Evolutionary conservation across 1,140 invertebrate species (phyloP), one percentile per base, ranked within the genome.

Genomic region (Bombus huntii): DNA sequence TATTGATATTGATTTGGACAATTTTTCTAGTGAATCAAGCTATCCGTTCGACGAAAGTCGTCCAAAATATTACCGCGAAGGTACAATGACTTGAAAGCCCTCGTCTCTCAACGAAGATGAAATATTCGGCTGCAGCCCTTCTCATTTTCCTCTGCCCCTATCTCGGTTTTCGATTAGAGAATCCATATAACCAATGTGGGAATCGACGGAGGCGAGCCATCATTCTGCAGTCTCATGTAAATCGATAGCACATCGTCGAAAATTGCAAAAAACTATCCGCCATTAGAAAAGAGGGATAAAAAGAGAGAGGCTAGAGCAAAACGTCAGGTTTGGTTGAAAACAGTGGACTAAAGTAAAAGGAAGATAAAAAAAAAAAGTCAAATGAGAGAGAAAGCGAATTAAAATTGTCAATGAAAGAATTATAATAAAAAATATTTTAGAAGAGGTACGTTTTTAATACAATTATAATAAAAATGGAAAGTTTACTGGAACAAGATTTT

Each of bases 221-320:
- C 34, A 37, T 82, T 75, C 72, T 75, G 84, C 71, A 34, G 71
- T 73, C 79, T 81, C 79, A 82, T 86, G 59, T 82, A 82, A 82
- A 86, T 86, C 79, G 79, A 86, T 66, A 57, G 59, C 62, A 22
- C 59, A 66, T 42, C 57, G 22, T 57, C 37, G 72, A 85, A 86
- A 86, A 82, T 86, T 85, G 59, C 71, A 34, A 68, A 81, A 42
- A 81, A n/a, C 31, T 25, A 22, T 22, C 1, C 25, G 53, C 2
- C 53, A 25, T 79, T 62, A n/a, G 4, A 42, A 77, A 77, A 77
- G 42, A 31, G 31, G 1, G 47, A 31, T 15, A 25, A 15, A 1
- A 31, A 34, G 53, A 39, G 22, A n/a, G 57, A 44, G 22, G 25
- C 25, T 39, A 47, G 8, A 74, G 68, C 15, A n/a, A 57, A 59